Conservation (phyloP, 2,888 invertebrate species). For the Acanthopleura granulata region DNA sequence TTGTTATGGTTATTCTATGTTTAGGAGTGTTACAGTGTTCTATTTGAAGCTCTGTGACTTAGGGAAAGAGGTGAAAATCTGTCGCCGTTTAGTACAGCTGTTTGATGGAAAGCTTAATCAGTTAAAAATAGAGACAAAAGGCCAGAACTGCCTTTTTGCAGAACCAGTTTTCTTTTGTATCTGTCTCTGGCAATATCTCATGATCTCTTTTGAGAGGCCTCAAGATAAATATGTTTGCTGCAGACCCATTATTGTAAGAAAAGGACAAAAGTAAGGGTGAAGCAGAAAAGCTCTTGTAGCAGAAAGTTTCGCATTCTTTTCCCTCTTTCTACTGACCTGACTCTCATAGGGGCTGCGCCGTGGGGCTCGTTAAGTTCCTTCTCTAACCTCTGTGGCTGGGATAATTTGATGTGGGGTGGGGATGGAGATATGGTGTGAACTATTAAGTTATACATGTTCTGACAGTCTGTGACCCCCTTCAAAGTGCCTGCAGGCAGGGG, state of each 20-base stretch:
- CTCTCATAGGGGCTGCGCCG: background rate
- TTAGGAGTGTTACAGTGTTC: too few relatives aligned
- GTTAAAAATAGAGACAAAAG: conserved; percentile 19
- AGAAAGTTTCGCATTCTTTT: background rate
- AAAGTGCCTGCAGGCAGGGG: too few relatives aligned
- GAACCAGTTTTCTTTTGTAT: background rate
- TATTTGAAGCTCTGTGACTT: too few relatives aligned
- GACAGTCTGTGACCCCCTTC: too few relatives aligned
- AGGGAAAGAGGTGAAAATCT: background rate
- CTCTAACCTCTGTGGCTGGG: too few relatives aligned
- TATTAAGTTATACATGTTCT: too few relatives aligned
- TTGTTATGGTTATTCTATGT: too few relatives aligned
- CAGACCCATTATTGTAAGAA: background rate
- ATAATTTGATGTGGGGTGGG: too few relatives aligned
- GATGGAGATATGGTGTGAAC: too few relatives aligned
- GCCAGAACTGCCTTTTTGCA: background rate
- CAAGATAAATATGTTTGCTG: conserved; percentile 13
- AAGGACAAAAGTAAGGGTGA: background rate
- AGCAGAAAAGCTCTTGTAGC: background rate
- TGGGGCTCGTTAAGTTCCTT: too few relatives aligned
- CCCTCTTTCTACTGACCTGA: background rate
- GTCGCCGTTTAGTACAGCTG: background rate
- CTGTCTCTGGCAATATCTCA: conserved; percentile 4
- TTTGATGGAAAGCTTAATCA: conserved; percentile 14
- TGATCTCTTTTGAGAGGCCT: background rate